Conservation (phyloP, 2,888 invertebrate species). For the Listrodromus nycthemerus region DNA sequence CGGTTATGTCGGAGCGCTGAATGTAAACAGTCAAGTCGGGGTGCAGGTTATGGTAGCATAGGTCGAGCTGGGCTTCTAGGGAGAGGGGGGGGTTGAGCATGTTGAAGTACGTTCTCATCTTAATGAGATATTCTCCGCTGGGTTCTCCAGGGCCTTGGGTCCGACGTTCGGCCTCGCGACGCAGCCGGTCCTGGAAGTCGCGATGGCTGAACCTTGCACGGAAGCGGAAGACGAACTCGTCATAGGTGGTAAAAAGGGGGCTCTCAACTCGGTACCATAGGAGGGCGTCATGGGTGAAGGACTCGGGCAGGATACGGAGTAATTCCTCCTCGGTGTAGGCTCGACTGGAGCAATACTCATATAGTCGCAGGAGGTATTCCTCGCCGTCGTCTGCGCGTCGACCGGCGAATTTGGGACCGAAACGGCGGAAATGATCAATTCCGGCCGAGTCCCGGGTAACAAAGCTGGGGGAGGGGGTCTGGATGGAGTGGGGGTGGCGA, state of each 20-base stretch:
- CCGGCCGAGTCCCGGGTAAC: neutral
- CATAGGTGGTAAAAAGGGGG: neutral
- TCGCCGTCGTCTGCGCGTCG: slow-evolving; percentile 14
- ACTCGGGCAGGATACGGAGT: slow-evolving; percentile 1
- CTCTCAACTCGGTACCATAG: slow-evolving; percentile 25
- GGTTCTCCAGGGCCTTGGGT: neutral
- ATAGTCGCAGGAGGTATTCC: slow-evolving; percentile 19
- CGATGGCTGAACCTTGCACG: neutral
- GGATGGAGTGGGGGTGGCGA: no score
- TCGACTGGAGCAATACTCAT: slow-evolving; percentile 22
- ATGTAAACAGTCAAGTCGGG: neutral
- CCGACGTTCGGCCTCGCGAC: neutral
- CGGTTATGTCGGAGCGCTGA: neutral
- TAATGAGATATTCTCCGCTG: neutral
- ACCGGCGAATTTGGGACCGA: slow-evolving; percentile 26
- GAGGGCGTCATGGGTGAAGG: slow-evolving; percentile 1
- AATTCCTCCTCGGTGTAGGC: slow-evolving; percentile 12
- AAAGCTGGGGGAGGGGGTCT: no score
- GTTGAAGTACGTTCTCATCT: neutral
- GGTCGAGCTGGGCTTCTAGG: neutral
- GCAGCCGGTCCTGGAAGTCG: neutral
- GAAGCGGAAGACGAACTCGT: slow-evolving; percentile 24
- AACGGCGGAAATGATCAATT: neutral
- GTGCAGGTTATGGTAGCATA: neutral
- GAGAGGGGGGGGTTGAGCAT: neutral